These are phyloP conservation scores for Crotalus horridus DNA, from an alignment of 2,113 vertebrate species.

Conservation along the genomic window DNA sequence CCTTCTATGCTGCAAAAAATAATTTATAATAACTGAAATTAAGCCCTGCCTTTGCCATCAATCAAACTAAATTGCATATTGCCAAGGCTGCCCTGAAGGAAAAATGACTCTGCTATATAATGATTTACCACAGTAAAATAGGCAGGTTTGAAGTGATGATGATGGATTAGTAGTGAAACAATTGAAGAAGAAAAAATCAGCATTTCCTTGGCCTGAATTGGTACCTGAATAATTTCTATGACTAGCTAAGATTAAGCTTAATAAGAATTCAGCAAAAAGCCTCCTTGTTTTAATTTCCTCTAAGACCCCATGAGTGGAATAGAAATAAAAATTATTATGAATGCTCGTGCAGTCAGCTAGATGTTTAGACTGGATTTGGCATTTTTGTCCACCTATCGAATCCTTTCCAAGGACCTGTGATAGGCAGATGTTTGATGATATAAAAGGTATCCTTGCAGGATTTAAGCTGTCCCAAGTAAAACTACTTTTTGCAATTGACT, in stretches of 20 bases:
- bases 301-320: background rate
- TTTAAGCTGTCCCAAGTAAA: background rate
- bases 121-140: conserved; percentile 24
- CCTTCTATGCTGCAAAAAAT: background rate
- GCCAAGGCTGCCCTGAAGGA: conserved; percentile 16
- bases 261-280: background rate
- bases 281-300: background rate
- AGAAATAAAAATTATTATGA: background rate
- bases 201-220: conserved; percentile 29
- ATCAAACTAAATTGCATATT: background rate
- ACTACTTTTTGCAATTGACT: background rate
- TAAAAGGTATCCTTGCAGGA: background rate
- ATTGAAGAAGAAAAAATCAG: conserved; percentile 31
- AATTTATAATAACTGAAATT: background rate
- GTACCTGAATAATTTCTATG: conserved; percentile 34
- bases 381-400: background rate
- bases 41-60: conserved; percentile 23
- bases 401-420: background rate
- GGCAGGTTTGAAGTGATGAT: conserved; percentile 25
- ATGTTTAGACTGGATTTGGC: background rate
- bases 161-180: conserved; percentile 39
- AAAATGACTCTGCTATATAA: conserved; percentile 24
- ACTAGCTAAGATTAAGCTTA: conserved; percentile 20
- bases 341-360: background rate
- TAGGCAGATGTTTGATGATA: background rate